Conservation (phyloP, 2,113 vertebrate species). For the Perognathus longimembris region DNA sequence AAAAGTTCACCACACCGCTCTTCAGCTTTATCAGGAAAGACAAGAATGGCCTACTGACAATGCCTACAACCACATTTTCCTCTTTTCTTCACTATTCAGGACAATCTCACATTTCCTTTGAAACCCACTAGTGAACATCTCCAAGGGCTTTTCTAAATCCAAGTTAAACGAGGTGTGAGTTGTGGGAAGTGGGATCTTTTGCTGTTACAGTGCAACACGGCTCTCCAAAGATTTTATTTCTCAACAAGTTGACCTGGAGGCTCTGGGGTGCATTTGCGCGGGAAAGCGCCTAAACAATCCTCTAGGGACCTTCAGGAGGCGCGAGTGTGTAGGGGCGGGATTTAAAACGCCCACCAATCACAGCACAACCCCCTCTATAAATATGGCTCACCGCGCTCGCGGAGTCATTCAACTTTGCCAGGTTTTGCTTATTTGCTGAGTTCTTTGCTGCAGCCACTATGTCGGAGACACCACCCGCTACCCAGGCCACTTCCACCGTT, state of each 20-base stretch:
- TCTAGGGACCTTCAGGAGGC: accelerated
- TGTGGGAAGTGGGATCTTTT: accelerated
- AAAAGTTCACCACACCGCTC: too few species aligned
- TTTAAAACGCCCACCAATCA: slow-evolving; percentile 68
- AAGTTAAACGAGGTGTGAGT: not conserved
- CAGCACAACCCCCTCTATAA: slow-evolving; percentile 71
- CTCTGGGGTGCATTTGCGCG: too few species aligned
- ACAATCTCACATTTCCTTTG: not conserved
- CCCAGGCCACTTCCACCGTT: accelerated
- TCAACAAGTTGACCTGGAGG: not conserved
- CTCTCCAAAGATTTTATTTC: too few species aligned
- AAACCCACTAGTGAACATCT: accelerated
- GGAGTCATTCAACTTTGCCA: accelerated
- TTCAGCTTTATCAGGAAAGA: not conserved
- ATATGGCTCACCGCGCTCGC: not conserved
- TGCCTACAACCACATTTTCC: not conserved
- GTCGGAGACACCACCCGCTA: not conserved
- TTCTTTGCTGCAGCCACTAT: accelerated
- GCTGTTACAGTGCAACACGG: too few species aligned
- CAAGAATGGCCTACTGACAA: too few species aligned
- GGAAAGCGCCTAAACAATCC: too few species aligned
- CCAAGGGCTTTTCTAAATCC: not conserved
- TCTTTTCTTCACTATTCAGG: too few species aligned
- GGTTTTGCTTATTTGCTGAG: accelerated
- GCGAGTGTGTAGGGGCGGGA: not conserved